Conservation (phyloP, 2,113 vertebrate species). For the Sceloporus undulatus region DNA sequence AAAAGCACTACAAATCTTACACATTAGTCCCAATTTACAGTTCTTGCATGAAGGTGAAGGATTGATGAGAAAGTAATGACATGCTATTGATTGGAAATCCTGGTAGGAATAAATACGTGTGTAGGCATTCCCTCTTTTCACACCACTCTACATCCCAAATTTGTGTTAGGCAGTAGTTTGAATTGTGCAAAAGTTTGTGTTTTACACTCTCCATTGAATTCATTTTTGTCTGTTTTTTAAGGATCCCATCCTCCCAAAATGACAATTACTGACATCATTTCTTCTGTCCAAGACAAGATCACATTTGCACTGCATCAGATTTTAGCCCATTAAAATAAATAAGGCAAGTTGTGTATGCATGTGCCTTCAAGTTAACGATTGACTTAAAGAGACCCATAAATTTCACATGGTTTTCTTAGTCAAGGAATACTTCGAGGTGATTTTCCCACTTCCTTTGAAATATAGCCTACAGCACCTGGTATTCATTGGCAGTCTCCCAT, state of each 20-base stretch:
- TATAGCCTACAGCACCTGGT: too few species aligned
- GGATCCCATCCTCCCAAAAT: constrained; percentile 13
- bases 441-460: too few species aligned
- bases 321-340: background rate
- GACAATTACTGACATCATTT: constrained; percentile 4
- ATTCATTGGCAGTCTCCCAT: too few species aligned
- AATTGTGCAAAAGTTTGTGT: background rate
- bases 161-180: background rate
- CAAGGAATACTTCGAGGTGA: too few species aligned
- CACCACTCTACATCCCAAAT: constrained; percentile 24
- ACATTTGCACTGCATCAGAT: background rate
- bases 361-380: background rate
- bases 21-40: constrained; percentile 12
- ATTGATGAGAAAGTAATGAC: constrained; percentile 43
- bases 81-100: constrained; percentile 23
- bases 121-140: background rate
- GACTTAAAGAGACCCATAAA: background rate
- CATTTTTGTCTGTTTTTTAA: constrained; percentile 9
- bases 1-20: constrained; percentile 26
- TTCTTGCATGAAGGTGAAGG: constrained; percentile 5
- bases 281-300: constrained; percentile 34
- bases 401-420: background rate
- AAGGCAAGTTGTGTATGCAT: background rate
- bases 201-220: constrained; percentile 20
- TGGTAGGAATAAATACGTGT: background rate